Evolutionary conservation across 1,140 invertebrate genomes (phyloP).

Genomic region (Melanaphis sacchari): DNA sequence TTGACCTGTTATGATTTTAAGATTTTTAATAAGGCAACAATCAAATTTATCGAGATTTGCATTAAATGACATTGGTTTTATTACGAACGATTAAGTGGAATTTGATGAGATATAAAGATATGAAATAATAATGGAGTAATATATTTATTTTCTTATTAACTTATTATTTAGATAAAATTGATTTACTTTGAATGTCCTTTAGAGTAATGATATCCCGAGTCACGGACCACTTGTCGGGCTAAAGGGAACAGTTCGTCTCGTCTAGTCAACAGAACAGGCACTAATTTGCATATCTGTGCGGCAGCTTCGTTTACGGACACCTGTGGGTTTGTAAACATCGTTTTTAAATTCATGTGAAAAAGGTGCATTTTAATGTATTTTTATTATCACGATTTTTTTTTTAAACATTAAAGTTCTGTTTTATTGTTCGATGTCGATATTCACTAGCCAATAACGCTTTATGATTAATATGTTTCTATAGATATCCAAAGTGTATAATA

Average conservation of each 20-base stretch:
- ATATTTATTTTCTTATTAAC: neutral
- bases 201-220: constrained; percentile 89
- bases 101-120: neutral
- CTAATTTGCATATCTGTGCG: constrained; percentile 90
- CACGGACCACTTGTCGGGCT: constrained; percentile 90
- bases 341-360: neutral
- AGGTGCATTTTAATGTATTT: neutral
- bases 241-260: constrained; percentile 94
- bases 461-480: neutral
- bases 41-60: neutral
- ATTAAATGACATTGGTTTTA: neutral
- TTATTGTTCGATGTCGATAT: neutral
- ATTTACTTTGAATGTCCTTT: constrained; percentile 76
- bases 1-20: constrained; percentile 23
- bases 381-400: neutral
- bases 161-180: neutral
- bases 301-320: constrained; percentile 96
- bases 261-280: constrained; percentile 87
- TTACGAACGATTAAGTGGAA: neutral
- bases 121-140: neutral
- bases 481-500: neutral
- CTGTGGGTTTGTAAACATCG: constrained; percentile 63
- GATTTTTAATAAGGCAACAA: neutral
- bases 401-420: neutral
- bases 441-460: neutral